Evolutionary conservation across 2,113 vertebrate genomes (phyloP).

Genomic region (Orcinus orca): DNA sequence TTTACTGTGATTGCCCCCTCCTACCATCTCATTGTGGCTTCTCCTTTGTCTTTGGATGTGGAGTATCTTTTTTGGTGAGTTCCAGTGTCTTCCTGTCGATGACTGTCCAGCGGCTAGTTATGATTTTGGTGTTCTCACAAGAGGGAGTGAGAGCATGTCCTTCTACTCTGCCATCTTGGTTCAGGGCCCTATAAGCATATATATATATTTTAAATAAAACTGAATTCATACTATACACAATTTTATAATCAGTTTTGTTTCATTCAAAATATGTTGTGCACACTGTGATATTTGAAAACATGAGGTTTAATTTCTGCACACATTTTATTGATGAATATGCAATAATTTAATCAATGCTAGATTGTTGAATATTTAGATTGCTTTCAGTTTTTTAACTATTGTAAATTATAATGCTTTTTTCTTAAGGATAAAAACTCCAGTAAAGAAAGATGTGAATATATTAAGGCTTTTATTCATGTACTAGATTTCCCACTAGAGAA

Average conservation of each 20-base stretch:
- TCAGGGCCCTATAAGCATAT: neutral
- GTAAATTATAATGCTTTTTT: constrained; percentile 12
- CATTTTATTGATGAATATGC: neutral
- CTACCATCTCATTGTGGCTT: too few relatives aligned
- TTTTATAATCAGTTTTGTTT: neutral
- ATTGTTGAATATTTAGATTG: neutral
- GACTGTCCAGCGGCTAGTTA: too few relatives aligned
- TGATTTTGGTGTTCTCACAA: too few relatives aligned
- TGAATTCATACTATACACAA: neutral
- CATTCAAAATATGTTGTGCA: neutral
- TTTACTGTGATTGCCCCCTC: too few relatives aligned
- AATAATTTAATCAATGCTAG: neutral
- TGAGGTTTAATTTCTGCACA: constrained; percentile 18
- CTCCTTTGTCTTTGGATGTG: too few relatives aligned
- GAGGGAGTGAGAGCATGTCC: too few relatives aligned
- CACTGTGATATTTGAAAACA: constrained; percentile 22
- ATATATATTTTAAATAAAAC: constrained; percentile 17
- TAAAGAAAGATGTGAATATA: neutral
- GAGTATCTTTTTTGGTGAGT: too few relatives aligned
- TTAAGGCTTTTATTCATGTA: neutral
- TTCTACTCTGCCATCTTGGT: too few relatives aligned
- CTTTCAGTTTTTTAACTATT: constrained; percentile 10
- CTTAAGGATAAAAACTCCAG: neutral
- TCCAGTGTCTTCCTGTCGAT: too few relatives aligned
- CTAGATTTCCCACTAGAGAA: neutral